A percentile compares a stretch with the other conserved stretches of the same genome.
phyloP scores from a whole-genome alignment of 2,113 vertebrate genomes.

The Carettochelys insculpta region DNA sequence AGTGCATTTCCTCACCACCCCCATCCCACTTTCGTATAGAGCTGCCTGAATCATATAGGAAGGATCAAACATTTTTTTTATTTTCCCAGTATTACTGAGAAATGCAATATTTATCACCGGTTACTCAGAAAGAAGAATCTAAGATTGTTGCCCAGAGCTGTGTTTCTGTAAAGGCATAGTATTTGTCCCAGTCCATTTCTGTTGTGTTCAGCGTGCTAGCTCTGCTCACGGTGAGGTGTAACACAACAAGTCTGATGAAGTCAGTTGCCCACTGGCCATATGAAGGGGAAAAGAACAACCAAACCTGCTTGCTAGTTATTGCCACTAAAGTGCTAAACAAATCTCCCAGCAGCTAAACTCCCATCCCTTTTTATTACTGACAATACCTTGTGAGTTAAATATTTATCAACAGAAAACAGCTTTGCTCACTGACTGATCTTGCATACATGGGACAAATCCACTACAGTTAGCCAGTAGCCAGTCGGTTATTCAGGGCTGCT shows the following conservation, averaged over 20 bases:
- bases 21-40: constrained; percentile 15
- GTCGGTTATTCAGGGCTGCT: constrained; percentile 68
- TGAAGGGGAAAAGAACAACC: constrained; percentile 61
- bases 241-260: constrained; percentile 51
- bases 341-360: constrained; percentile 75
- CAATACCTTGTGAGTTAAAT: constrained; percentile 80
- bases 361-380: constrained; percentile 73
- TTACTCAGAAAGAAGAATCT: constrained; percentile 75
- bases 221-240: constrained; percentile 33
- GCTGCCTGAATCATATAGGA: constrained; percentile 75
- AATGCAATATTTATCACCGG: constrained; percentile 86
- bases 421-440: constrained; percentile 75
- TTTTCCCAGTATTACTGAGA: constrained; percentile 74
- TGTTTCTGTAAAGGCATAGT: constrained; percentile 62
- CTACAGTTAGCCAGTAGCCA: constrained; percentile 72
- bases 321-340: constrained; percentile 71
- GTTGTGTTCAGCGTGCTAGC: constrained; percentile 52
- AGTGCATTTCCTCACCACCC: constrained; percentile 26
- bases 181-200: constrained; percentile 51
- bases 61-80: constrained; percentile 78
- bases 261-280: constrained; percentile 66
- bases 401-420: constrained; percentile 80
- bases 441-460: constrained; percentile 63
- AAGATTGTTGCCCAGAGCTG: constrained; percentile 77
- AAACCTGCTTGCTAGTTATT: constrained; percentile 67